Base-by-base conservation (phyloP, 2,797 vertebrate species). In the Ceryle rudis region DNA sequence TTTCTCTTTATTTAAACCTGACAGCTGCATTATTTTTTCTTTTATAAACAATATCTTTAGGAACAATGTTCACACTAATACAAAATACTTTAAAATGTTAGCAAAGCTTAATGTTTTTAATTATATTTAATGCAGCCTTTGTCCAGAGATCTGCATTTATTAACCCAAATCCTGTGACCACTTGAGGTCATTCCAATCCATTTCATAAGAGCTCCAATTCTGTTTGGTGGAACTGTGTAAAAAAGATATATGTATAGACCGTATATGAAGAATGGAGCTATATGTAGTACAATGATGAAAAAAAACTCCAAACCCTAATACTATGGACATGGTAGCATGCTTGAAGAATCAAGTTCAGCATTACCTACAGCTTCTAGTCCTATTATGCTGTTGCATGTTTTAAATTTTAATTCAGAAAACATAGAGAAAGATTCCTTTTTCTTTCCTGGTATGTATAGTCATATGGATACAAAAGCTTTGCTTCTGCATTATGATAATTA, bases 321-420 rank as follows among this genome's bases (percentile, higher is more conserved):
- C 67, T 61, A n/a, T 55, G 23, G 28, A 46, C 77, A 94, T 47
- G 91, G 58, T 46, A 72, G 21, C 81, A 55, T 26, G 17, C 70
- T 84, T 83, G 62, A 84, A 79, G 70, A 93, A 86, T 31, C 0
- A 0, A 73, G 51, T 62, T 86, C 58, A 70, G 20, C 51, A 81
- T 86, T 75, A 90, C 39, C 80, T 86, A 35, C 55, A 86, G 82
- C 95, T 84, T 52, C 58, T 42, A 91, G 64, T 86, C 46, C 70
- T 91, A 57, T 70, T 79, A 39, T 88, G 49, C 65, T 88, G 65
- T 37, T 88, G 23, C 58, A 73, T 49, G n/a, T 55, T 96, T 79
- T 86, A 95, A 95, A 90, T 88, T 96, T 86, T 93, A 91, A 92
- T 91, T 92, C 85, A 81, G 64, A 90, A 90, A 91, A 81, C 31